A percentile compares a stretch with the other conserved stretches of the same genome.
phyloP scores from a whole-genome alignment of 2,797 vertebrate genomes.

The Alosa sapidissima region DNA sequence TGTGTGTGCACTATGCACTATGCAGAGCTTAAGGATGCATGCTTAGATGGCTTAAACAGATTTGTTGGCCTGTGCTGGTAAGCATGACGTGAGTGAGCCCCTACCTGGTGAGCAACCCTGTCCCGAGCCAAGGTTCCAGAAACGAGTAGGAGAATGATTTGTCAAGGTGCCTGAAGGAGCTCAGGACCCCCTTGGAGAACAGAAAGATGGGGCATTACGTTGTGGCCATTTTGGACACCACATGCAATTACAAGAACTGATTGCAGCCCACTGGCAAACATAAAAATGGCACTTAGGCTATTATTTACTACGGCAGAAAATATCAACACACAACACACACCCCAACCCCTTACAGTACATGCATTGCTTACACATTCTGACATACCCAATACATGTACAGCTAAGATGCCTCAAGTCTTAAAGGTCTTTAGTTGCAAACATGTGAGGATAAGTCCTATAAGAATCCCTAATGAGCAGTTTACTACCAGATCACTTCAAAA shows the following conservation, averaged over 20 bases:
- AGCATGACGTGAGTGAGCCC: neutral
- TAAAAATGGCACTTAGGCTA: neutral
- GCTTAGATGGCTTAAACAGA: neutral
- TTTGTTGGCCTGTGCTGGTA: neutral
- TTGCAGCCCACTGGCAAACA: neutral
- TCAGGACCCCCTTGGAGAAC: constrained; percentile 72
- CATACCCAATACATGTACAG: neutral
- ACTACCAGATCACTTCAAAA: neutral
- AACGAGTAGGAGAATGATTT: constrained; percentile 80
- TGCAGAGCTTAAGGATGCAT: neutral
- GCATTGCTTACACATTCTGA: neutral
- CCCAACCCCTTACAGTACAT: too few relatives aligned
- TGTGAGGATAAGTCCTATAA: neutral
- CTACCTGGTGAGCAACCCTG: constrained; percentile 86
- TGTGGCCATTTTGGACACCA: neutral
- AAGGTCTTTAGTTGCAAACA: neutral
- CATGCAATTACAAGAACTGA: constrained; percentile 14
- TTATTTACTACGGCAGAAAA: neutral
- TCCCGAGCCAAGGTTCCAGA: constrained; percentile 82
- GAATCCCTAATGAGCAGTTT: neutral
- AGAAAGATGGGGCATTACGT: neutral
- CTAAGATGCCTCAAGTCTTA: neutral
- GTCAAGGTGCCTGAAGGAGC: constrained; percentile 77
- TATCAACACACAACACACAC: neutral
- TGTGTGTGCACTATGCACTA: neutral